Base-by-base conservation (phyloP, 2,888 invertebrate genomes). In the Gryllus longicercus region DNA sequence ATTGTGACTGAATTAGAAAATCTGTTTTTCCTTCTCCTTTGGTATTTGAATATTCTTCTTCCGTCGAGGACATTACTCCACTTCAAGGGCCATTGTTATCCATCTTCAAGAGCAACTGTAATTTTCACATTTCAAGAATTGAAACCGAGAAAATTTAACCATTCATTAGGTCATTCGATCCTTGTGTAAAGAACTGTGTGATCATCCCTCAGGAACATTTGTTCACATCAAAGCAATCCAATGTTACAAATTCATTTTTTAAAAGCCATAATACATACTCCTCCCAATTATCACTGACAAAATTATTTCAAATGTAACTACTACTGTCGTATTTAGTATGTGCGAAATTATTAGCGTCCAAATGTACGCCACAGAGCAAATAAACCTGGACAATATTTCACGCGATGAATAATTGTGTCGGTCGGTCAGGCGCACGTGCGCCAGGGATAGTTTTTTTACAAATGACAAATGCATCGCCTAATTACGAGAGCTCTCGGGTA, bases 161-260 rank as follows among this genome's bases (percentile, higher is more conserved):
- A 8, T 38, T 8, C 38, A 8, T 38, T 38, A 38, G 38, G 38
- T 0, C 38, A 38, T 38, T 38, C 38, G 38, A 38, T 8, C 38
- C 38, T 38, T 8, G 8, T 38, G 38, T 38, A 38, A 5, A 38
- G 38, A 38, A 38, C 38, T 8, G 38, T 38, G 38, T 5, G 38
- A 5, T 38, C 38, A 38, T 38, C 38, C 38, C 38, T 4, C 38
- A 25, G 38, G 8, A 38, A 38, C 38, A 38, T 8, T 38, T 38
- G 38, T 38, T 38, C 38, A 38, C 38, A 38, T 38, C 38, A 38
- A 38, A 38, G 38, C 5, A 63, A 63, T 63, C 14, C 63, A 63
- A 18, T n/a, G 63, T 63, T 63, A 63, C n/a, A 63, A 63, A 63
- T 63, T 63, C n/a, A 63, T 63, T 63, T 63, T 63, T 63, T 63